Evolutionary conservation across 2,797 vertebrate genomes (phyloP).

Genomic region (Chelmon rostratus): DNA sequence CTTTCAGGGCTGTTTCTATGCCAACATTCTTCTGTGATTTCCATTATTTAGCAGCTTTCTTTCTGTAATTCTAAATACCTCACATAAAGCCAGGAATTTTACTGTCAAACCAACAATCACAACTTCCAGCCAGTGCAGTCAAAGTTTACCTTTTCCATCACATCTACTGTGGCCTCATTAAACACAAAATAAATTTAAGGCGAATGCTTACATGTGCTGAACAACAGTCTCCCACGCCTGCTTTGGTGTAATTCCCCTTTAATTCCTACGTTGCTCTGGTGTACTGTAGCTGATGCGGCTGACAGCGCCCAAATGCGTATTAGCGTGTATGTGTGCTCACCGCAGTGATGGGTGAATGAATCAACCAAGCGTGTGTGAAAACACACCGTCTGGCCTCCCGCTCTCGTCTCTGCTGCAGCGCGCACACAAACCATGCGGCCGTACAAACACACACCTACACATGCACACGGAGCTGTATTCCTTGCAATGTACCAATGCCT

Average conservation of each 20-base stretch:
- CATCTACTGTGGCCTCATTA: neutral
- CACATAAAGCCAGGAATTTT: neutral
- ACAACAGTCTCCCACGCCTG: conserved; percentile 10
- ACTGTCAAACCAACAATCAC: neutral
- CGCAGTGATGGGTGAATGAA: conserved; percentile 71
- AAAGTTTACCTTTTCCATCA: neutral
- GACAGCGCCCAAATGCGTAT: conserved; percentile 64
- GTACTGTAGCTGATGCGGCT: conserved; percentile 62
- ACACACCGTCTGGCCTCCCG: conserved; percentile 61
- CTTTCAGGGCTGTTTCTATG: conserved; percentile 55
- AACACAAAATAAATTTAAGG: neutral
- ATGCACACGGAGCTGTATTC: conserved; percentile 33
- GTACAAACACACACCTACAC: conserved; percentile 39
- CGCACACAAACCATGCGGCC: conserved; percentile 25
- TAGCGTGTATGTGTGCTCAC: conserved; percentile 54
- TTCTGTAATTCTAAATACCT: neutral
- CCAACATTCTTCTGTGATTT: conserved; percentile 21
- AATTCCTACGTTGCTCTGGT: conserved; percentile 51
- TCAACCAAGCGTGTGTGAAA: conserved; percentile 70
- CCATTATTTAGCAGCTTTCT: conserved; percentile 28
- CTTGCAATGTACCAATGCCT: conserved; percentile 54
- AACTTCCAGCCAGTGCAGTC: neutral
- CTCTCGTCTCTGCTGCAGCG: conserved; percentile 33
- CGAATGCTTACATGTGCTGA: neutral
- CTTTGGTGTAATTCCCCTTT: conserved; percentile 48